Evolutionary conservation across 2,113 vertebrate genomes (phyloP).

Genomic region (Sus scrofa): DNA sequence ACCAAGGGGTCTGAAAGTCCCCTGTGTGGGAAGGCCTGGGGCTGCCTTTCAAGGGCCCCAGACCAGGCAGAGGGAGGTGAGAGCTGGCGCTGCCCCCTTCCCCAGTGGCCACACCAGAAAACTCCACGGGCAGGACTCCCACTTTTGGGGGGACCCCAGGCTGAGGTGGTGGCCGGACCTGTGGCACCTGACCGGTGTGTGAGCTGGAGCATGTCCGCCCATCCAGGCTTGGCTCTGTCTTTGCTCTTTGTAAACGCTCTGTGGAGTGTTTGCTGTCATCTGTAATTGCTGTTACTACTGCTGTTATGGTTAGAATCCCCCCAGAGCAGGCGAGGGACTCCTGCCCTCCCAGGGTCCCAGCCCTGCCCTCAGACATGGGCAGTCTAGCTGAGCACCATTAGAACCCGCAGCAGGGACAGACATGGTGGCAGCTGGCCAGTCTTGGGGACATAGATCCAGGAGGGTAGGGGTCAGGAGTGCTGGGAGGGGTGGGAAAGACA

Average conservation of each 20-base stretch:
- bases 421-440: background rate
- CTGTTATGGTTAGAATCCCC: background rate
- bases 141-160: background rate
- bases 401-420: background rate
- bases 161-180: background rate
- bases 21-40: background rate
- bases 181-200: background rate
- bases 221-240: background rate
- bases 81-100: background rate
- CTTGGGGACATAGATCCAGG: too few relatives aligned
- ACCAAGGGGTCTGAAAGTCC: background rate
- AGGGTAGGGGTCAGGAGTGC: background rate
- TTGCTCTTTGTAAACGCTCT: background rate
- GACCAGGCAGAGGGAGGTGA: background rate
- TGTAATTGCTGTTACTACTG: background rate
- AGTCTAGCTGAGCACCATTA: background rate
- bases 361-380: background rate
- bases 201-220: background rate
- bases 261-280: background rate
- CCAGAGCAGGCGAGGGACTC: background rate
- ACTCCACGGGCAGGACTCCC: too few relatives aligned
- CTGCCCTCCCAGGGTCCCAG: background rate
- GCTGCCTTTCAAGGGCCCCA: too few relatives aligned
- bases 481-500: background rate
- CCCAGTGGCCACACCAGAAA: background rate